phyloP scores from a whole-genome alignment of 2,888 invertebrate genomes.

The Colletes collaris region DNA sequence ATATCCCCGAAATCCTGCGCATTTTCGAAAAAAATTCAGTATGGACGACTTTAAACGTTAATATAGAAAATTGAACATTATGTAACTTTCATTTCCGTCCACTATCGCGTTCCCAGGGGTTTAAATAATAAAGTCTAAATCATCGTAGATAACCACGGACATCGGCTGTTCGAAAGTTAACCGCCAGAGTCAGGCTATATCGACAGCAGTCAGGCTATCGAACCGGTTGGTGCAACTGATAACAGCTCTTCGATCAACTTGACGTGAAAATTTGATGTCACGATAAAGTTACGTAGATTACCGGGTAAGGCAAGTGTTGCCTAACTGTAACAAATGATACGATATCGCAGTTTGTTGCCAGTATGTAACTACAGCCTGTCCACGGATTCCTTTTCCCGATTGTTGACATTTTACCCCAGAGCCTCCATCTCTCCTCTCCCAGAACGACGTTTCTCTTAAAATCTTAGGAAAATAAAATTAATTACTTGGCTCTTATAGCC shows the following conservation, averaged over 20 bases:
- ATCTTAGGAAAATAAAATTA: no score
- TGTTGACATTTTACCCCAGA: background rate
- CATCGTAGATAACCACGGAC: conserved; percentile 2
- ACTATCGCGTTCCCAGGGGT: no score
- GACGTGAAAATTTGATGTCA: conserved; percentile 41
- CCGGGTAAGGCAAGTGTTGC: conserved; percentile 2
- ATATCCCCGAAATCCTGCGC: no score
- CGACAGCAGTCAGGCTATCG: conserved; percentile 25
- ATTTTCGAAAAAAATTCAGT: no score
- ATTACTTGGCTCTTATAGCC: no score
- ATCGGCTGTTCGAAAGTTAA: background rate
- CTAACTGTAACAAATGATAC: conserved; percentile 24
- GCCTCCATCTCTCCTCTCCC: background rate
- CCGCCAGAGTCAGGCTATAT: conserved; percentile 8
- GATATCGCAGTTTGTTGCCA: conserved; percentile 4
- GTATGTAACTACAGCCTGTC: background rate
- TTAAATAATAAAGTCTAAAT: conserved; percentile 2
- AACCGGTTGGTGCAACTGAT: conserved; percentile 24
- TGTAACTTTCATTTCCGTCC: no score
- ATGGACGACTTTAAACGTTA: no score
- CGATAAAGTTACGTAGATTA: conserved; percentile 33
- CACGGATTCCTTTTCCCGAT: background rate
- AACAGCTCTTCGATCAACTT: conserved; percentile 39
- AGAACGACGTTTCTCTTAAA: no score
- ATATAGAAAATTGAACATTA: no score